Evolutionary conservation across 2,888 invertebrate species (phyloP).

Genomic region (Tetragnatha montana): DNA sequence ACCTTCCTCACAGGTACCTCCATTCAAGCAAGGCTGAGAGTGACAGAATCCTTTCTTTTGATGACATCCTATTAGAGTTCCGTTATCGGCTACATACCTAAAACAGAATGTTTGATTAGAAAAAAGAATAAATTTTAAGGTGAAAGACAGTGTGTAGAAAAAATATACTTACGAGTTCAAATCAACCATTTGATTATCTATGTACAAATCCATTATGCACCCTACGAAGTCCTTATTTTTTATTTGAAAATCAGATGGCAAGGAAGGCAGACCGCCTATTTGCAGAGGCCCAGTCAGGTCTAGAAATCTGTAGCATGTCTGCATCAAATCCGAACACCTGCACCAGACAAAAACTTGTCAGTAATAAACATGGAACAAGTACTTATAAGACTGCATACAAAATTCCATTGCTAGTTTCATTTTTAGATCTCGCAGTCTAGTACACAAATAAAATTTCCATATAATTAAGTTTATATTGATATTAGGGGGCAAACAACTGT

Average conservation of each 20-base stretch:
- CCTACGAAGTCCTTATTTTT: slow-evolving; percentile 85
- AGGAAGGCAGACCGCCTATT: slow-evolving; percentile 91
- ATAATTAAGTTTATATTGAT: too few relatives aligned
- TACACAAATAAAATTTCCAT: too few relatives aligned
- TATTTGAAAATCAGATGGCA: slow-evolving; percentile 79
- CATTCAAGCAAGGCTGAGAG: slow-evolving; percentile 90
- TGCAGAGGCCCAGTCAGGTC: slow-evolving; percentile 93
- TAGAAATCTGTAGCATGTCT: slow-evolving; percentile 83
- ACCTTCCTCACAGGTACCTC: slow-evolving; percentile 88
- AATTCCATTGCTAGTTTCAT: neutral
- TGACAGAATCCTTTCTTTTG: slow-evolving; percentile 88
- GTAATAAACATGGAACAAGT: neutral
- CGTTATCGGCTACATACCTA: slow-evolving; percentile 92
- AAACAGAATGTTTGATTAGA: neutral
- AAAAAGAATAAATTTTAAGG: neutral
- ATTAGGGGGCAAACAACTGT: too few relatives aligned
- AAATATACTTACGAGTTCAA: slow-evolving; percentile 82
- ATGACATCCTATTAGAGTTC: slow-evolving; percentile 90
- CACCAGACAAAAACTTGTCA: slow-evolving; percentile 20
- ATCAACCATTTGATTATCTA: slow-evolving; percentile 91
- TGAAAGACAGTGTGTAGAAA: neutral
- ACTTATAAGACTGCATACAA: neutral
- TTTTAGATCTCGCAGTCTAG: too few relatives aligned
- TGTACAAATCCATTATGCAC: slow-evolving; percentile 90
- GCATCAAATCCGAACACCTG: slow-evolving; percentile 78